phyloP scores from a whole-genome alignment of 2,888 invertebrate genomes.

The Sicus ferrugineus region DNA sequence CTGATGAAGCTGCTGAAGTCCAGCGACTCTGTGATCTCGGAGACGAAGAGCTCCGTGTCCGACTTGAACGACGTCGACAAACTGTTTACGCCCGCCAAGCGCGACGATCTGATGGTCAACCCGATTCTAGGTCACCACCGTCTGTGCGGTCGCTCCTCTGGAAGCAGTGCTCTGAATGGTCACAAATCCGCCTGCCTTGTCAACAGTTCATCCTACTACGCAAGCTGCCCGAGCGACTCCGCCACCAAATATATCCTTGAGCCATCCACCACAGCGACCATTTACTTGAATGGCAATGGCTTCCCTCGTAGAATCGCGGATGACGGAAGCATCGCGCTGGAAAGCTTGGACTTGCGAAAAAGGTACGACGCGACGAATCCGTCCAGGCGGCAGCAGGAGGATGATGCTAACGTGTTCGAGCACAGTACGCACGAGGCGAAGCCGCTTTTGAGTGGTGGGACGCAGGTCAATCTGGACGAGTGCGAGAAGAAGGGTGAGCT shows the following conservation, averaged over 20 bases:
- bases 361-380: no score
- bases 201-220: background rate
- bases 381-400: slow-evolving; percentile 44
- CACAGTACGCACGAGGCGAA: slow-evolving; percentile 51
- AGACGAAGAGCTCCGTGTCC: slow-evolving; percentile 64
- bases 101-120: slow-evolving; percentile 65
- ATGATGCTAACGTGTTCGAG: slow-evolving; percentile 36
- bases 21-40: slow-evolving; percentile 64
- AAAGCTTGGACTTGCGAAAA: slow-evolving; percentile 47
- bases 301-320: slow-evolving; percentile 56
- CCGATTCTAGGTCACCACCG: slow-evolving; percentile 70
- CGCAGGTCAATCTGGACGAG: slow-evolving; percentile 46
- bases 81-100: slow-evolving; percentile 61
- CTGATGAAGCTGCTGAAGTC: slow-evolving; percentile 64
- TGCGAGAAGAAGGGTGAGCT: slow-evolving; percentile 22
- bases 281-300: slow-evolving; percentile 38
- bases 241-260: slow-evolving; percentile 27
- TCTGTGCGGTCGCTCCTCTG: slow-evolving; percentile 67
- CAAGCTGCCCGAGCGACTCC: slow-evolving; percentile 17
- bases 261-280: slow-evolving; percentile 8
- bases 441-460: slow-evolving; percentile 49
- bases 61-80: slow-evolving; percentile 62
- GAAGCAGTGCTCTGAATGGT: slow-evolving; percentile 24
- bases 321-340: slow-evolving; percentile 58
- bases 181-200: background rate